Base-by-base conservation (phyloP, 2,113 vertebrate genomes). In the Labrus mixtus region DNA sequence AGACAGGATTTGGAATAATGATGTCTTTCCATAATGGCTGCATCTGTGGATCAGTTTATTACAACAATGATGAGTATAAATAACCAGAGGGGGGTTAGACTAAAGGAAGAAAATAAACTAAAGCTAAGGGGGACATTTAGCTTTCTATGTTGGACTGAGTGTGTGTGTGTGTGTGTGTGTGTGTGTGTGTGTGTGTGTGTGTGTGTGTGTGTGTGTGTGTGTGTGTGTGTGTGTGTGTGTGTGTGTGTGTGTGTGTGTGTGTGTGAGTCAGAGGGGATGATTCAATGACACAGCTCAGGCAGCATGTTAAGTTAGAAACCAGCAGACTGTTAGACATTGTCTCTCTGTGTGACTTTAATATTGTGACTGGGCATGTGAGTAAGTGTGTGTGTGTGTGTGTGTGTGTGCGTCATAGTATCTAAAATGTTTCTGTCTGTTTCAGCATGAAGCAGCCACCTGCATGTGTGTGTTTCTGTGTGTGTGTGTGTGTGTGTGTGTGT, bases 401-500 rank as follows among this genome's bases (percentile, higher is more conserved):
- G 64, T 46, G 17, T 64, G 48, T 74, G 76, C 68, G 15, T 81
- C 53, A 62, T 45, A 48, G 37, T 70, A 69, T 37, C 76, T 53
- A 79, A 74, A 83, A 82, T 33, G 61, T 75, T 72, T 59, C 79
- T 80, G 78, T 74, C 76, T 84, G 76, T 79, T 85, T 78, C 72
- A 69, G 59, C 59, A 46, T 17, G 45, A 15, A 80, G 73, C 58
- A 60, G 57, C 57, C 73, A 6, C 61, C 61, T 37, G 66, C 3
- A 22, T 39, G 36, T 66, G 17, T 43, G 2, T 43, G 1, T 33
- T 33, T 33, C 39, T 41, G 39, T 2, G 4, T 46, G 9, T 12
- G 12, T 46, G 56, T 73, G 58, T 48, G 8, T 53, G 22, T 57
- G 10, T 66, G 53, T 53, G 20, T 46, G 68, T 29, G 23, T 46